Evolutionary conservation across 2,888 invertebrate genomes (phyloP).

Genomic region (Junonia oenone): DNA sequence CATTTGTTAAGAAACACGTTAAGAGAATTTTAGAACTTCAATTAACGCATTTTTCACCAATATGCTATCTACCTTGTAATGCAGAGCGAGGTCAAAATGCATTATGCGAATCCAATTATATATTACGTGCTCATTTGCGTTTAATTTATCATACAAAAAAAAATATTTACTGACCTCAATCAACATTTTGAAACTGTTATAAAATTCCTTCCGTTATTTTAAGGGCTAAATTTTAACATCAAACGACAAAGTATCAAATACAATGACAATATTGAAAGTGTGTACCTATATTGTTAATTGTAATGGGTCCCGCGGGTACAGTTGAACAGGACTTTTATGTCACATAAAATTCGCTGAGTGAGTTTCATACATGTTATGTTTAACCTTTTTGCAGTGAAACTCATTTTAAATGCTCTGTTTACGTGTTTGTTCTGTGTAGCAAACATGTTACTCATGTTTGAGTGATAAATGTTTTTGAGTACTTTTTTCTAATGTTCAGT

Average conservation of each 20-base stretch:
- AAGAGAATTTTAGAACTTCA: too few relatives aligned
- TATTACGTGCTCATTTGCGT: too few relatives aligned
- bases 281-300: conserved; percentile 7
- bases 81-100: too few relatives aligned
- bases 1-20: too few relatives aligned
- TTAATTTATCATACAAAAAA: too few relatives aligned
- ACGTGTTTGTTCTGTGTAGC: background rate
- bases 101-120: too few relatives aligned
- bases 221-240: too few relatives aligned
- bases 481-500: background rate
- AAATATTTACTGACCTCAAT: too few relatives aligned
- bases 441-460: background rate
- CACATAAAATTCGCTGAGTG: conserved; percentile 11
- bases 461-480: background rate
- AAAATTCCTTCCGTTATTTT: too few relatives aligned
- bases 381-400: background rate
- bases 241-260: conserved; percentile 3
- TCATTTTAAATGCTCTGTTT: background rate
- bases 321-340: conserved; percentile 12
- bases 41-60: too few relatives aligned
- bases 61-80: too few relatives aligned
- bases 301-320: conserved; percentile 12
- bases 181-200: too few relatives aligned
- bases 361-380: background rate
- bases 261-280: conserved; percentile 5